Base-by-base conservation (phyloP, 2,113 vertebrate genomes). In the Myocastor coypus region DNA sequence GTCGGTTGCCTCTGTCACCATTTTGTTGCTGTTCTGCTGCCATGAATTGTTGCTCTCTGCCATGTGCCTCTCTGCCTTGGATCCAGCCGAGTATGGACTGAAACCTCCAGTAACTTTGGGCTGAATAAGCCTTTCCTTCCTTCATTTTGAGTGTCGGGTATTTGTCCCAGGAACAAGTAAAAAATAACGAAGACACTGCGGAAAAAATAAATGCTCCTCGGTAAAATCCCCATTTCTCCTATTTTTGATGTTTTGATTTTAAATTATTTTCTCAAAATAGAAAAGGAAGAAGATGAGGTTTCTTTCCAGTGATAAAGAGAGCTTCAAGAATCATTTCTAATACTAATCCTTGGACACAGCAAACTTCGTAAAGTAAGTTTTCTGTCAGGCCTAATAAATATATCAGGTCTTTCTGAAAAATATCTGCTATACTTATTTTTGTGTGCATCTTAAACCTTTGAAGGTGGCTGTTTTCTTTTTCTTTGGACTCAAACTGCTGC, bases 311-410 rank as follows among this genome's bases (percentile, higher is more conserved):
- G 86, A 94, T 50, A 61, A 94, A 55, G 66, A 26, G n/a, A 96
- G 92, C 52, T 89, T 97, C 90, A 87, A 64, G 71, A 87, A 37
- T 84, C 17, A 63, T 81, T 78, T 82, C 86, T 96, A 97, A 61
- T 90, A 96, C 95, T 96, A 97, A 97, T 96, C 89, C 92, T 90
- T 92, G 83, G 73, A 97, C 96, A 94, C 83, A 85, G 87, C 81
- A 73, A 97, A 71, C 40, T 97, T 82, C 64, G 8, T 57, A 20
- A 95, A 91, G 30, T 1, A 22, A 32, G 92, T 94, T 95, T 89
- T 92, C 0, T 73, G 13, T 80, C 87, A 94, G 26, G 16, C 8
- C 77, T 93, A 3, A 63, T 68, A 75, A 63, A 94, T 19, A 73
- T 81, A 46, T 52, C 71, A 59, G 37, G 14, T 10, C 73, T 94